Evolutionary conservation across 2,113 vertebrate species (phyloP), one percentile per base, ranked within the genome.

Genomic region (Tangachromis dhanisi): DNA sequence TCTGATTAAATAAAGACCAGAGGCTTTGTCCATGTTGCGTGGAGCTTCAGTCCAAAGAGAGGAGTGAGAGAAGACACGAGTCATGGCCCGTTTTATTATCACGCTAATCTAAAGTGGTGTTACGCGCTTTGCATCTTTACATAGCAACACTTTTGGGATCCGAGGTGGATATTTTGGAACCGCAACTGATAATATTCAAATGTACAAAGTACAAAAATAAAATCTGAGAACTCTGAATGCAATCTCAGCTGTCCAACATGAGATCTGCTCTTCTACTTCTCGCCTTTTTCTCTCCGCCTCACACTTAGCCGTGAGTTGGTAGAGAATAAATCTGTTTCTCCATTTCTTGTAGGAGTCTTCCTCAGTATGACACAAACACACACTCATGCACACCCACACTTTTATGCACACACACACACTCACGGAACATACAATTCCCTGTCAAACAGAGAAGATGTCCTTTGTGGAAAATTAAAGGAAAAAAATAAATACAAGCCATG

Each of bases 171-270:
- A 66, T 90, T 90, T 86, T 45, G 85, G 19, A 81, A 92, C 92
- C 85, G 88, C 88, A 93, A 95, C 91, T 90, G 88, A 94, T 90
- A 86, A 86, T 90, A 88, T 90, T 90, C 84, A 93, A 92, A 93
- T 92, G 93, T 93, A 92, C 88, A 87, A 85, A 84, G 90, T 96
- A 96, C 85, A 96, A 96, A 96, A 96, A 96, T 96, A 96, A 96
- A 96, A 94, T 91, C 90, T 93, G 80, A 66, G 89, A 82, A 93
- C 91, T 87, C 86, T 84, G 85, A 89, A 90, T 1, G 87, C 86
- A 54, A 91, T 83, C 91, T 89, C 84, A 68, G 89, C 84, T 81
- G 87, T 89, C 85, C 86, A 59, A 85, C 85, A 13, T 55, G 90
- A 91, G 82, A 81, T 71, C 83, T 26, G 61, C 81, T 88, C 78